These are phyloP conservation scores for Phymorhynchus buccinoides DNA, from an alignment of 1,140 invertebrate species.

Conservation along the genomic window DNA sequence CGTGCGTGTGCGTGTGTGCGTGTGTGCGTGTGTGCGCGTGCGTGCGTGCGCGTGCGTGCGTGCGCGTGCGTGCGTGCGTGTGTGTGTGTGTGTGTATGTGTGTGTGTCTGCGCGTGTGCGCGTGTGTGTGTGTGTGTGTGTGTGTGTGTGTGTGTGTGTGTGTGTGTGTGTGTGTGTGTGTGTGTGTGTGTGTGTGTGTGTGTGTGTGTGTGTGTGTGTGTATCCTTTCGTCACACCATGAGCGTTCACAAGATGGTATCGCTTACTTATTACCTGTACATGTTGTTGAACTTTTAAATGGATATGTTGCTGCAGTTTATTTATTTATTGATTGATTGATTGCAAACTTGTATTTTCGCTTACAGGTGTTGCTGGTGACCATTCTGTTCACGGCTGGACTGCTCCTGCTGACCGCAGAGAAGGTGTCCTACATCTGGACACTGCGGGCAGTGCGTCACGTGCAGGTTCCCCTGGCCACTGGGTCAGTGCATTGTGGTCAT, in stretches of 20 bases:
- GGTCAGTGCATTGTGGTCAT: slow-evolving; percentile 43
- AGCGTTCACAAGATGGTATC: neutral
- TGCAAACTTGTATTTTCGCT: neutral
- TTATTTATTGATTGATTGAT: neutral
- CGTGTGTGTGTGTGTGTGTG: too few relatives aligned
- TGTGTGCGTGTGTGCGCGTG: too few relatives aligned
- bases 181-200: too few relatives aligned
- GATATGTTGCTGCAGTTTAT: neutral
- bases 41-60: too few relatives aligned
- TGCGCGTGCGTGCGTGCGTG: too few relatives aligned
- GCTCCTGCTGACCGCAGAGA: slow-evolving; percentile 46
- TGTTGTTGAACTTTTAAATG: slow-evolving; percentile 11
- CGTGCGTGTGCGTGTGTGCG: too few relatives aligned
- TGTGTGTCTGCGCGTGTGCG: too few relatives aligned
- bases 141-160: too few relatives aligned
- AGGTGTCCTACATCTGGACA: slow-evolving; percentile 45
- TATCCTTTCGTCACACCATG: neutral
- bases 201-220: neutral
- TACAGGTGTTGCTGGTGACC: slow-evolving; percentile 40
- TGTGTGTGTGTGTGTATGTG: too few relatives aligned
- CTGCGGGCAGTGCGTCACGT: slow-evolving; percentile 39
- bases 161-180: too few relatives aligned
- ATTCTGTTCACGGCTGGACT: slow-evolving; percentile 41
- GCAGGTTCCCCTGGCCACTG: slow-evolving; percentile 36
- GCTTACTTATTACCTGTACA: neutral